These are phyloP conservation scores for Tricholauxania praeusta DNA, from an alignment of 2,888 invertebrate species.

Conservation along the genomic window DNA sequence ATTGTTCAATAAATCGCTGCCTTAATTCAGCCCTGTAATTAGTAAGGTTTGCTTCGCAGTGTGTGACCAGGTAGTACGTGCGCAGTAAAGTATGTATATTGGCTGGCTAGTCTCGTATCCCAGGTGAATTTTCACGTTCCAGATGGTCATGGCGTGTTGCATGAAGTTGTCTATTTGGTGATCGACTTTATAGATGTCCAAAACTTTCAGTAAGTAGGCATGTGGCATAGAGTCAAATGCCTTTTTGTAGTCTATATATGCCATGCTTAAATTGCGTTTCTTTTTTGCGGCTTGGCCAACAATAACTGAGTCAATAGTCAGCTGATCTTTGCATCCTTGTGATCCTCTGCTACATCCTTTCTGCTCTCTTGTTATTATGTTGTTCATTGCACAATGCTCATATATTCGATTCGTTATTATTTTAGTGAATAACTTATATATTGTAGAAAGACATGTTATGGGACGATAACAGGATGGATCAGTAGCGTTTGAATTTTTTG, in stretches of 20 bases:
- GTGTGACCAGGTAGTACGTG: too few species aligned
- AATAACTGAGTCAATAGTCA: not conserved
- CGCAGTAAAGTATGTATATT: constrained; percentile 9
- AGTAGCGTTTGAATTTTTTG: not conserved
- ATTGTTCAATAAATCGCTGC: too few species aligned
- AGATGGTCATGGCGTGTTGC: not conserved
- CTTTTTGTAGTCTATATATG: constrained; percentile 22
- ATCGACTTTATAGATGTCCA: constrained; percentile 6
- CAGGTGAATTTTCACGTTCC: constrained; percentile 9
- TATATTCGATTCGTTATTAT: constrained; percentile 1
- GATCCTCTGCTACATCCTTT: constrained; percentile 1
- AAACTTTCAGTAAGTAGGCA: constrained; percentile 3
- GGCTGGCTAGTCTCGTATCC: not conserved
- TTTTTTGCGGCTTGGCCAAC: constrained; percentile 6
- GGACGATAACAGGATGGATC: constrained; percentile 6
- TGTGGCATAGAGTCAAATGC: constrained; percentile 24
- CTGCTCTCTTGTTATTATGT: constrained; percentile 4
- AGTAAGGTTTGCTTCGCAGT: too few species aligned
- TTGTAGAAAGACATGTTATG: not conserved
- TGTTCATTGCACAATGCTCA: constrained; percentile 6
- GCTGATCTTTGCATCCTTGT: constrained; percentile 13
- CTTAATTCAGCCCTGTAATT: too few species aligned
- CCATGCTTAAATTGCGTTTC: constrained; percentile 12
- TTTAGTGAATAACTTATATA: constrained; percentile 11
- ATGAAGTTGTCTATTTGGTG: not conserved